Evolutionary conservation across 2,797 vertebrate genomes (phyloP).

Genomic region (Tapera naevia): DNA sequence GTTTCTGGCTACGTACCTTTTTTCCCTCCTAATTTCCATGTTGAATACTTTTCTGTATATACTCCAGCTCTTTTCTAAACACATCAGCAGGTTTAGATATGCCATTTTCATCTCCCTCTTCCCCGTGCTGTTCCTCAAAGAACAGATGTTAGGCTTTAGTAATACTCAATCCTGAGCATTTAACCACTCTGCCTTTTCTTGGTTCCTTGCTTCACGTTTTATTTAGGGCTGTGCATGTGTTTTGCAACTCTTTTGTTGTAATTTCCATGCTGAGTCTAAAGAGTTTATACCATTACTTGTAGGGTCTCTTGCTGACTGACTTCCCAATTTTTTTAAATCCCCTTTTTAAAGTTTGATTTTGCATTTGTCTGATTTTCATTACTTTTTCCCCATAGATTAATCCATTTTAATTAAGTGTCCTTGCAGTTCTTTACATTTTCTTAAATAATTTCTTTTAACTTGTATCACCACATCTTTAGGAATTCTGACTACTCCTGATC

Average conservation of each 20-base stretch:
- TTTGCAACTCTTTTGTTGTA: constrained; percentile 53
- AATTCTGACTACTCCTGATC: background rate
- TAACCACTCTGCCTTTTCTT: background rate
- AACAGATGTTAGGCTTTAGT: constrained; percentile 8
- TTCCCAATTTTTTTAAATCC: constrained; percentile 25
- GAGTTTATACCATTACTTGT: constrained; percentile 1
- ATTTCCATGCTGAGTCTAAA: constrained; percentile 64
- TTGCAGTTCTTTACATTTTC: background rate
- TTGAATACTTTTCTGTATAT: background rate
- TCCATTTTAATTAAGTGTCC: background rate
- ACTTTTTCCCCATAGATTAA: background rate
- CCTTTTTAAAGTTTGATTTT: background rate
- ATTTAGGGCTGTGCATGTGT: constrained; percentile 12
- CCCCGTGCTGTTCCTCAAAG: background rate
- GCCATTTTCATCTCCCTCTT: background rate
- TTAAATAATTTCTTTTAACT: background rate
- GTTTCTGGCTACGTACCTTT: background rate
- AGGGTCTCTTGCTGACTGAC: background rate
- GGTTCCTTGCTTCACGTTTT: constrained; percentile 45
- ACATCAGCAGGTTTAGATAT: background rate
- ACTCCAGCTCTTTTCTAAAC: background rate
- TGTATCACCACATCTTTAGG: background rate
- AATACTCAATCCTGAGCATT: background rate
- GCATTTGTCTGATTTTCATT: background rate
- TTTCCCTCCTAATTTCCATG: background rate